phyloP scores from a whole-genome alignment of 2,113 vertebrate species.

The Mormyrus iriodes region DNA sequence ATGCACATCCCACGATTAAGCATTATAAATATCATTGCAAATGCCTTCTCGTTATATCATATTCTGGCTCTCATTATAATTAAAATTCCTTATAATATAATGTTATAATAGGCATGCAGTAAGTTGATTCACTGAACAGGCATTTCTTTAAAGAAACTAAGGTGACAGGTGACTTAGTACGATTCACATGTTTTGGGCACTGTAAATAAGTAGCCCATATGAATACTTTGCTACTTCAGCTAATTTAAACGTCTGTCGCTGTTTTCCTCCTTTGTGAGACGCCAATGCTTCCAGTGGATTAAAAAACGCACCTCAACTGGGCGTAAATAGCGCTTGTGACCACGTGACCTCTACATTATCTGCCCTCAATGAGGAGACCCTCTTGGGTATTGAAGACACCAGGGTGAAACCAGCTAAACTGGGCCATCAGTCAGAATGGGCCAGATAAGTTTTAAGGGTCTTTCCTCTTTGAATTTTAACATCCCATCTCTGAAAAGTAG shows the following conservation, averaged over 20 bases:
- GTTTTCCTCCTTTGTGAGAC: background rate
- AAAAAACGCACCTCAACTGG: no score
- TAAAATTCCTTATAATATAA: background rate
- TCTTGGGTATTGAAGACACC: background rate
- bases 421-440: background rate
- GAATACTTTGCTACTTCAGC: background rate
- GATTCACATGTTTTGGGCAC: background rate
- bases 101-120: background rate
- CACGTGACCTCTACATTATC: background rate
- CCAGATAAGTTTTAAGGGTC: background rate
- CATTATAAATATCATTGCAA: background rate
- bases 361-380: background rate
- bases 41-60: background rate
- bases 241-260: background rate
- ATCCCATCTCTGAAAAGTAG: background rate
- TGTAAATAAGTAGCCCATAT: background rate
- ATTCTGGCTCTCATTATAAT: background rate
- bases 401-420: background rate
- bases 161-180: background rate
- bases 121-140: background rate
- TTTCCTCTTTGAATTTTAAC: background rate
- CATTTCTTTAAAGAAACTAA: background rate
- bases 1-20: background rate
- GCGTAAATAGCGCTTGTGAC: no score
- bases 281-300: no score